A percentile compares a stretch with the other conserved stretches of the same genome.
These are phyloP conservation scores for Steinernema feltiae DNA, from an alignment of 1,140 invertebrate genomes.

Conservation along the genomic window DNA sequence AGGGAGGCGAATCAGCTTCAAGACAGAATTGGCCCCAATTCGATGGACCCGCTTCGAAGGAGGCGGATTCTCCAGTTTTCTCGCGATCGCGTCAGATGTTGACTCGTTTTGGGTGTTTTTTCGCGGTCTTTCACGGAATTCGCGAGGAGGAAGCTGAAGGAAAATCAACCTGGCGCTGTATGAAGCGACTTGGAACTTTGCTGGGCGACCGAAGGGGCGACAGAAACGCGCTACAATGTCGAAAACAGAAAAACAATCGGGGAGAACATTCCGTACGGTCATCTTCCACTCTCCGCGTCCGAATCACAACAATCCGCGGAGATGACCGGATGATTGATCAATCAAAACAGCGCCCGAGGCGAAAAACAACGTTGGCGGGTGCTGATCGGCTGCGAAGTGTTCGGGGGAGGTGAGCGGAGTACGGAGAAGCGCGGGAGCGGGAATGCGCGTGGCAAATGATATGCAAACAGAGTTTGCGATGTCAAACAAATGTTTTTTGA, in stretches of 20 bases:
- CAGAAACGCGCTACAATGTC: no score
- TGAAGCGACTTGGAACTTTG: no score
- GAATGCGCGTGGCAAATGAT: not conserved
- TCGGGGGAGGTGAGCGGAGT: not conserved
- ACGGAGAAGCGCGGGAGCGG: not conserved
- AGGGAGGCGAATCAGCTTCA: not conserved
- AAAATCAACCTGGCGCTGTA: no score
- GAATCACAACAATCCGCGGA: no score
- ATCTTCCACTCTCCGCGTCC: no score
- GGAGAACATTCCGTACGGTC: no score
- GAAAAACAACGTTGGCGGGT: not conserved
- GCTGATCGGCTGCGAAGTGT: not conserved
- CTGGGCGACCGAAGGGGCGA: no score
- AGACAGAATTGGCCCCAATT: conserved; percentile 1
- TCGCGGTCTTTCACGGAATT: no score
- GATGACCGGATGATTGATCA: conserved; percentile 9
- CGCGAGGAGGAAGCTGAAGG: no score
- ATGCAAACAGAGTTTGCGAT: not conserved
- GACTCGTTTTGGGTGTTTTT: no score
- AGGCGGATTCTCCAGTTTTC: not conserved
- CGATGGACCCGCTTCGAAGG: not conserved
- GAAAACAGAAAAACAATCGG: no score
- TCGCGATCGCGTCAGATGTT: no score
- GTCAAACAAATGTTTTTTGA: not conserved
- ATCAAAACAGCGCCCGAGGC: conserved; percentile 11